Percentiles rank a stretch among this genome's conserved stretches.
Conservation (phyloP, 2,113 vertebrate species). For the Macroglossus sobrinus region DNA sequence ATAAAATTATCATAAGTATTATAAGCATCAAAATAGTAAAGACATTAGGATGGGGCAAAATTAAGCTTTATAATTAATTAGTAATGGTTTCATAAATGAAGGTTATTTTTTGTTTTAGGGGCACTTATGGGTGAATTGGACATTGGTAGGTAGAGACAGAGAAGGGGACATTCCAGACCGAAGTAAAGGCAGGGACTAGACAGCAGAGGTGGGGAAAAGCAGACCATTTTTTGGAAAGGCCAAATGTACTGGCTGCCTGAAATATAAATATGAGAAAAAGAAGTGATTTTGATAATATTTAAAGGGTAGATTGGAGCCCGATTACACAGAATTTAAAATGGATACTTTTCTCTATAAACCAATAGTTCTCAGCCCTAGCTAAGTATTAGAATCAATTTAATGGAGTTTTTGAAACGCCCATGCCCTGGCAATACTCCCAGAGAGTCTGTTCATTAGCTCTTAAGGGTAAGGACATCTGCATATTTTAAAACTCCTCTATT, state of each 20-base stretch:
- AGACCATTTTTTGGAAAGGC: not conserved
- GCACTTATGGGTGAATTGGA: not conserved
- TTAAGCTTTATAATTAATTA: not conserved
- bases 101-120: not conserved
- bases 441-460: constrained; percentile 29
- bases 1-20: not conserved
- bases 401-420: not conserved
- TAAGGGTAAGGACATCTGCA: constrained; percentile 12
- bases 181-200: not conserved
- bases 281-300: not conserved
- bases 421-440: constrained; percentile 11
- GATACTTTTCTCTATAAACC: constrained; percentile 10
- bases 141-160: not conserved
- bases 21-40: not conserved
- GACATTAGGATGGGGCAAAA: not conserved
- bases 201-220: not conserved
- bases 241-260: not conserved
- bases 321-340: constrained; percentile 6
- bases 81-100: not conserved
- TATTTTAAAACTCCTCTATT: constrained; percentile 12
- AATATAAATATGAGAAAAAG: not conserved
- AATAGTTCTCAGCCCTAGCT: not conserved
- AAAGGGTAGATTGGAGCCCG: not conserved
- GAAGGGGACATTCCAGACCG: not conserved
- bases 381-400: constrained; percentile 42